Percentiles rank a stretch among this genome's conserved stretches.
Evolutionary conservation across 2,888 invertebrate genomes (phyloP).

Genomic region (Aplocera efformata): DNA sequence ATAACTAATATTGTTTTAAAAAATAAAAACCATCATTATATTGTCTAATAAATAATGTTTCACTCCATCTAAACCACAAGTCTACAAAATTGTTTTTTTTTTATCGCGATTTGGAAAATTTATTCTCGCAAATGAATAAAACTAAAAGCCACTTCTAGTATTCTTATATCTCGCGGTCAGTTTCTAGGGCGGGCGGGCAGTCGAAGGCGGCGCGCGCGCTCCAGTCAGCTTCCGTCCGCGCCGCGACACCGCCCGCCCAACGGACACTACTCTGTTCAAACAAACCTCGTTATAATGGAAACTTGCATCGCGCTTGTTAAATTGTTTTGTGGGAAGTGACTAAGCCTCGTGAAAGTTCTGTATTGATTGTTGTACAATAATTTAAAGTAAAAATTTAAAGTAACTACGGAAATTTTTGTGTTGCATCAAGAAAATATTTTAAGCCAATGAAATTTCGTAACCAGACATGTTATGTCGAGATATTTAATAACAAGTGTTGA

Average conservation of each 20-base stretch:
- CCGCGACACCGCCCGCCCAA: conserved; percentile 32
- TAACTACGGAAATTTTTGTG: too few species aligned
- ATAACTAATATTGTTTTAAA: too few species aligned
- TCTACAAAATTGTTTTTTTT: too few species aligned
- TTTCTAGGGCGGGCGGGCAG: conserved; percentile 51
- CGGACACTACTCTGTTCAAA: conserved; percentile 17
- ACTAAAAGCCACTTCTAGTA: conserved; percentile 44
- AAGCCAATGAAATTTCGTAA: too few species aligned
- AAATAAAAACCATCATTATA: too few species aligned
- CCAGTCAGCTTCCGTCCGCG: conserved; percentile 52
- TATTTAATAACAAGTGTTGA: neutral
- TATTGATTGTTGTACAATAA: neutral
- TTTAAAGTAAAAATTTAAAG: conserved; percentile 1
- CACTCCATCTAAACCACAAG: too few species aligned
- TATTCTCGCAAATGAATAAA: neutral
- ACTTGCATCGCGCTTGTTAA: conserved; percentile 11
- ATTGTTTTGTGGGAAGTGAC: conserved; percentile 7
- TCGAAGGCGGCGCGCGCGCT: conserved; percentile 64
- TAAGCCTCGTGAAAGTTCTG: neutral
- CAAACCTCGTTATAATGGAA: conserved; percentile 20
- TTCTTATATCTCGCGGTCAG: conserved; percentile 35
- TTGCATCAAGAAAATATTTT: too few species aligned
- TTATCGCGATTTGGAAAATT: neutral
- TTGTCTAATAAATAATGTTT: too few species aligned
- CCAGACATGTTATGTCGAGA: too few species aligned